Evolutionary conservation across 1,140 invertebrate species (phyloP).

Genomic region (Trichogramma pretiosum): DNA sequence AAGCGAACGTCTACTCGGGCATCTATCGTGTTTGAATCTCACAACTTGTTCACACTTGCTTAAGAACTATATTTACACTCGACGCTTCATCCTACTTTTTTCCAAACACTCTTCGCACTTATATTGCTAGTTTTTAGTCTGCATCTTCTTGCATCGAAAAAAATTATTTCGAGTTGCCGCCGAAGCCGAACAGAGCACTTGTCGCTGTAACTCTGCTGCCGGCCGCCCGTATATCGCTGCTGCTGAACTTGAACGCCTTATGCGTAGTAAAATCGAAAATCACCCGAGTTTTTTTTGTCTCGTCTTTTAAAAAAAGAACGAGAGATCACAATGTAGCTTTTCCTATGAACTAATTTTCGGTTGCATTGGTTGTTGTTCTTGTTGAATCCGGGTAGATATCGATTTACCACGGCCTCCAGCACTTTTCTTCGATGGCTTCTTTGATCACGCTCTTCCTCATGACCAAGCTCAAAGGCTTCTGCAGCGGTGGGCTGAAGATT

Average conservation of each 20-base stretch:
- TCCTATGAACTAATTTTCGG: background rate
- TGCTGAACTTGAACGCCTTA: no score
- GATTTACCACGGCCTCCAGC: constrained; percentile 63
- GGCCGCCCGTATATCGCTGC: no score
- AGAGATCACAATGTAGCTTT: constrained; percentile 9
- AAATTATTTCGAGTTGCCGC: no score
- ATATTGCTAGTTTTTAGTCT: no score
- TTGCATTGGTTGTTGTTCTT: background rate
- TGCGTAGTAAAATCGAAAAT: no score
- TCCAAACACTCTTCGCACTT: background rate
- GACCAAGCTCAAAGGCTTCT: constrained; percentile 61
- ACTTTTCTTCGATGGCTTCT: constrained; percentile 44
- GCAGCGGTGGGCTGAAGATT: constrained; percentile 47
- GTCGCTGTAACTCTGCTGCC: no score
- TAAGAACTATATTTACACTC: no score
- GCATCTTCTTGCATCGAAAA: no score
- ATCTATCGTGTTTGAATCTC: background rate
- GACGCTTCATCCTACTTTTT: background rate
- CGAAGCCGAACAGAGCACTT: no score
- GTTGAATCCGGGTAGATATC: background rate
- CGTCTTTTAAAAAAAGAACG: no score
- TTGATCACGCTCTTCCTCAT: constrained; percentile 52
- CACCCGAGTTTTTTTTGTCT: no score
- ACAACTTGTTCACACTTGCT: no score
- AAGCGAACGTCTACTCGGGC: background rate